Evolutionary conservation across 2,113 vertebrate genomes (phyloP), one percentile per base, ranked within the genome.

Genomic region (Oriolus oriolus): DNA sequence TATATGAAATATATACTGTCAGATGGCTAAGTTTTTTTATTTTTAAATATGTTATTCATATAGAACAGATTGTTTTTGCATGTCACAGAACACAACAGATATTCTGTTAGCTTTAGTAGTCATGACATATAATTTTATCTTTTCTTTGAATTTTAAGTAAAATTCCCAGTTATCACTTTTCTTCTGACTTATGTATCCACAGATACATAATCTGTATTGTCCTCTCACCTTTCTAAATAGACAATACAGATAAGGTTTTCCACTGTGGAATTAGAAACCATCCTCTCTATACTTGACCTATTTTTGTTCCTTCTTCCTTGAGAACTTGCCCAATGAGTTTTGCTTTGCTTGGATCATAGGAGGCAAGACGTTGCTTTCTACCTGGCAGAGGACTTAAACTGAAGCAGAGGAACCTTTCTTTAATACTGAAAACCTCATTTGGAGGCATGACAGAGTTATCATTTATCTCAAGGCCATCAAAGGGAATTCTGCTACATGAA

Each of bases 361-460:
- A 92, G 42, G 79, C 95, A 66, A 96, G 79, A 93, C 89, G 76
- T 64, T 86, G 50, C 49, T 95, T 96, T 94, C 63, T 74, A 91
- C 73, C 42, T 96, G 35, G 13, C 5, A 56, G 4, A 41, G 65
- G 11, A 37, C 17, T 87, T 65, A 42, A 59, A 37, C 60, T 86
- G 78, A 90, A 69, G 49, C 6, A 87, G n/a, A 88, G 19, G 18
- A 88, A 50, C 3, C 13, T 77, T 76, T 70, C 16, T 49, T 83
- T 74, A 61, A 57, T 65, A 69, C 7, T 63, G 33, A 68, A 76
- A 74, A 6, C 13, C 49, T 61, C 35, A n/a, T 53, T 54, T 63
- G 26, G 10, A 70, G 14, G 44, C 10, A 65, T 24, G 18, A 60
- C 8, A 76, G n/a, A 73, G 3, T 3, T 65, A 74, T 66, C 9